These are phyloP conservation scores for Masticophis lateralis DNA, from an alignment of 2,797 vertebrate genomes.

Conservation along the genomic window DNA sequence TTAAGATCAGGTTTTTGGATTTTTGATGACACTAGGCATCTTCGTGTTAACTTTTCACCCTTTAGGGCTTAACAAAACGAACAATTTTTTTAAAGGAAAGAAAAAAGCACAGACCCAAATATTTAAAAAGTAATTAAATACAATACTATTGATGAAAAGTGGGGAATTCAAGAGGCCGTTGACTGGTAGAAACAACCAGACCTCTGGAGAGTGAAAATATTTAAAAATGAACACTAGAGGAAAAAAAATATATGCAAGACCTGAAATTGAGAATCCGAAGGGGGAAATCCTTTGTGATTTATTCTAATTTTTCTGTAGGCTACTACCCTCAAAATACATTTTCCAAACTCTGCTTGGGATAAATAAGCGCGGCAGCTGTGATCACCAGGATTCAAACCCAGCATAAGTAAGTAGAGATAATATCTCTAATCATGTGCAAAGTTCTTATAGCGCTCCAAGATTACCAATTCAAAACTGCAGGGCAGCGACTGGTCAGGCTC, in stretches of 20 bases:
- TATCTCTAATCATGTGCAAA: background rate
- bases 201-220: background rate
- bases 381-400: background rate
- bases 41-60: background rate
- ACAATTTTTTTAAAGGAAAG: background rate
- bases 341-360: background rate
- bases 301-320: background rate
- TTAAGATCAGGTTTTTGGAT: background rate
- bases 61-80: background rate
- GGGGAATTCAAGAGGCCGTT: background rate
- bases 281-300: background rate
- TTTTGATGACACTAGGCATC: background rate
- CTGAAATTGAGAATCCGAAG: background rate
- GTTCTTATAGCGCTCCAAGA: background rate
- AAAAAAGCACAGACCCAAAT: background rate
- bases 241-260: background rate
- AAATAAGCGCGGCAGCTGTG: background rate
- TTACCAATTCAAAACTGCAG: background rate
- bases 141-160: background rate
- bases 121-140: background rate
- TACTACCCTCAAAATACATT: background rate
- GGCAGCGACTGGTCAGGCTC: background rate
- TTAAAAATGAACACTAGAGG: background rate
- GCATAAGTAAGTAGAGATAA: background rate
- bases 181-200: background rate